phyloP scores from a whole-genome alignment of 2,113 vertebrate genomes.

The Amblyornis subalaris region DNA sequence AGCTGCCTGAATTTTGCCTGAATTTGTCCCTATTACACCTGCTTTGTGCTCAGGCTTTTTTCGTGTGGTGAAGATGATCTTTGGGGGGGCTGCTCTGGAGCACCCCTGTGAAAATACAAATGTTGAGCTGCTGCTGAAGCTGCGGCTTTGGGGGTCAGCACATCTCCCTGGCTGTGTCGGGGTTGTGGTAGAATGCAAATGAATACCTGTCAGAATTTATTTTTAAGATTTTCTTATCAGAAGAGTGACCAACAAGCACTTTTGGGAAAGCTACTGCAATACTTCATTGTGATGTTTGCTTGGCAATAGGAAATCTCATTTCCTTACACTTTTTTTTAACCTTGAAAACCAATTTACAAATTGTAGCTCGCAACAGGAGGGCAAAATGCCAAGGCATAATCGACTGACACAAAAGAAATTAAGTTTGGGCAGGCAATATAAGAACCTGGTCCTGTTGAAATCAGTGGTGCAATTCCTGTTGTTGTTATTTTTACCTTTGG shows the following conservation, averaged over 20 bases:
- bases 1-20: background rate
- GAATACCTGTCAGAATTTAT: background rate
- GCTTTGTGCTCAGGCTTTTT: background rate
- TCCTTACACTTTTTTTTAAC: background rate
- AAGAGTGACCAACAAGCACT: background rate
- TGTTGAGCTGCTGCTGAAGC: background rate
- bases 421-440: background rate
- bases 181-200: background rate
- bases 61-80: rapidly evolving
- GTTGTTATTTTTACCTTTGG: background rate
- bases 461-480: background rate
- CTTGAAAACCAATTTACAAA: slow-evolving; percentile 7
- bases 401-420: background rate
- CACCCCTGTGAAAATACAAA: background rate
- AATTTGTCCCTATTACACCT: background rate
- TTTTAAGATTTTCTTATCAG: background rate
- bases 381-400: slow-evolving; percentile 1
- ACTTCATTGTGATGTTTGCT: background rate
- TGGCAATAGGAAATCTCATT: background rate
- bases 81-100: rapidly evolving
- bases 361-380: background rate
- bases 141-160: rapidly evolving
- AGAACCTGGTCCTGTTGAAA: background rate
- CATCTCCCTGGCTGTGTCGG: background rate
- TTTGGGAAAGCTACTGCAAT: background rate